Percentiles rank a stretch among this genome's conserved stretches.
Evolutionary conservation across 37 sponge, comb jelly and placozoan genomes (phyloP).

Genomic region (Chondrilla cf. caribensis): DNA sequence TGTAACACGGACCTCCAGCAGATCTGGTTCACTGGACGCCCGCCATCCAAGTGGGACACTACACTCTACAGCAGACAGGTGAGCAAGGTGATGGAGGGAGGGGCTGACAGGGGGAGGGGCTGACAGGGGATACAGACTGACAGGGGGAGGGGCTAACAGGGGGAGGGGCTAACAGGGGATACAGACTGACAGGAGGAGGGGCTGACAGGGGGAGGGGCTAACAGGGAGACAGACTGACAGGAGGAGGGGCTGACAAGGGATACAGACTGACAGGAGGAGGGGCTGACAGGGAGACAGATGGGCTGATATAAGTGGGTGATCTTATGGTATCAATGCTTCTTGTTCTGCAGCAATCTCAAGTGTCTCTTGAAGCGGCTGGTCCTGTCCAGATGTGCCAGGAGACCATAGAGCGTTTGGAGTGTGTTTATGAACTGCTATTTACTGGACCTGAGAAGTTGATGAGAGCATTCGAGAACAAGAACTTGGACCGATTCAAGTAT

Average conservation of each 20-base stretch:
- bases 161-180: not conserved
- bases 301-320: too few relatives aligned
- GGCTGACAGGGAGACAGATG: too few relatives aligned
- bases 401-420: not conserved
- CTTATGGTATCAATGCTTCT: too few relatives aligned
- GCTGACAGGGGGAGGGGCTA: too few relatives aligned
- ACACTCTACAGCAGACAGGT: not conserved
- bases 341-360: not conserved
- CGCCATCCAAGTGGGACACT: not conserved
- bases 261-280: not conserved
- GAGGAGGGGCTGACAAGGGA: too few relatives aligned
- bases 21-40: not conserved
- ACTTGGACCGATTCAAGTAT: not conserved
- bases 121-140: too few relatives aligned
- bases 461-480: not conserved
- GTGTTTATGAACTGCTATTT: conserved; percentile 1
- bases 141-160: too few relatives aligned
- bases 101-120: not conserved
- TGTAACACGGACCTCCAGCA: not conserved
- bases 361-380: not conserved
- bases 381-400: not conserved
- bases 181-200: not conserved
- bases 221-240: not conserved
- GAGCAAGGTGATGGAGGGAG: not conserved
- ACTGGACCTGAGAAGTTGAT: not conserved